These are phyloP conservation scores for Tetrax tetrax DNA, from an alignment of 2,113 vertebrate species.

Conservation along the genomic window DNA sequence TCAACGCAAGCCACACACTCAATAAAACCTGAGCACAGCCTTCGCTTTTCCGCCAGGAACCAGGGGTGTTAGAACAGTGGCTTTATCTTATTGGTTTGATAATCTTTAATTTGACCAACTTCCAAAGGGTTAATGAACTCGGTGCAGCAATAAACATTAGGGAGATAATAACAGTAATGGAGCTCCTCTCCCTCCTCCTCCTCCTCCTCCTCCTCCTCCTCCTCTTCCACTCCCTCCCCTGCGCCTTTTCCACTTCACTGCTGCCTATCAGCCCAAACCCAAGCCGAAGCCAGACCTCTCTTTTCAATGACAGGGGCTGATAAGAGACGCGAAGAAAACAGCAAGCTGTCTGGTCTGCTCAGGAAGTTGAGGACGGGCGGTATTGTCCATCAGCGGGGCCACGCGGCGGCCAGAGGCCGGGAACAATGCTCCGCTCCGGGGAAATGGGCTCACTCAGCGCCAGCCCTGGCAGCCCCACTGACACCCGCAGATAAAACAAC, in stretches of 20 bases:
- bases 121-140: constrained; percentile 75
- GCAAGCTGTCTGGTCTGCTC: constrained; percentile 75
- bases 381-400: constrained; percentile 70
- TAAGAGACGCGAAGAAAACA: constrained; percentile 77
- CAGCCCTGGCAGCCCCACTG: neutral
- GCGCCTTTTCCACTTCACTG: constrained; percentile 28
- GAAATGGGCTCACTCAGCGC: constrained; percentile 70
- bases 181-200: neutral
- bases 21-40: constrained; percentile 64
- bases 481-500: constrained; percentile 47
- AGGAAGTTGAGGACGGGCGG: constrained; percentile 77
- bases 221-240: neutral
- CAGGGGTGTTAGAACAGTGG: constrained; percentile 58
- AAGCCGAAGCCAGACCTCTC: constrained; percentile 70
- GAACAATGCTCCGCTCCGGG: constrained; percentile 69
- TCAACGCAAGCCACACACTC: constrained; percentile 57
- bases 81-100: constrained; percentile 72
- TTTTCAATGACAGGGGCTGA: constrained; percentile 71
- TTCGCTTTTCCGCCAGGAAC: neutral
- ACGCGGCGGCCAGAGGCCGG: constrained; percentile 42
- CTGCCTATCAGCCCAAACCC: constrained; percentile 67
- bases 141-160: constrained; percentile 19
- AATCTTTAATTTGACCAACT: constrained; percentile 75
- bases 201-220: neutral
- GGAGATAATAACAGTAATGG: neutral